These are phyloP conservation scores for human (Homo sapiens) DNA, from an alignment of 2,113 vertebrate genomes.

Conservation along the genomic window GRCh38 chr5:26212501-26213000, in stretches of 20 bases:
- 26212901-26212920: background rate
- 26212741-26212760: background rate
- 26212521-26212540: background rate
- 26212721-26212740: conserved; percentile 34
- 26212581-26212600: background rate
- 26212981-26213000: background rate
- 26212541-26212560: background rate
- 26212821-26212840: background rate
- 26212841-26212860: background rate
- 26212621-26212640: background rate
- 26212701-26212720: background rate
- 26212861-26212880: background rate
- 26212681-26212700: background rate
- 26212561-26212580: background rate
- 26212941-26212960: background rate
- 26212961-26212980: background rate
- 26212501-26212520: background rate
- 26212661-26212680: background rate
- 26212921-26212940: background rate
- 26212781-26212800: background rate
- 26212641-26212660: background rate
- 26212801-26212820: background rate
- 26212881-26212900: background rate
- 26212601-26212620: background rate
- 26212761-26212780: background rate